These are phyloP conservation scores for Drosophila kurseongensis DNA, from an alignment of 1,140 invertebrate species.

Conservation along the genomic window DNA sequence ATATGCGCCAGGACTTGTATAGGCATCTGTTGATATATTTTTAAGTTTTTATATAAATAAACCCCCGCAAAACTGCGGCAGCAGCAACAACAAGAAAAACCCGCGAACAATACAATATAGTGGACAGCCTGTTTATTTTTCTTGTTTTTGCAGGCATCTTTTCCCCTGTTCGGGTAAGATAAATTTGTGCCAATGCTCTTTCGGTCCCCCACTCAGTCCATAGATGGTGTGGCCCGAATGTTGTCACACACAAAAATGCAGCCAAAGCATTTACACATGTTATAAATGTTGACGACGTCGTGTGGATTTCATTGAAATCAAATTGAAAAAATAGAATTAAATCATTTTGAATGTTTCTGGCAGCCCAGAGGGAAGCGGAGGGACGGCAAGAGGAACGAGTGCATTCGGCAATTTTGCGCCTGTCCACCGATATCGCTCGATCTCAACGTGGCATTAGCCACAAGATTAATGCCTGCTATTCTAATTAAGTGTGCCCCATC, in stretches of 20 bases:
- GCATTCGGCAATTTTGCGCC: slow-evolving; percentile 70
- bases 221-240: slow-evolving; percentile 74
- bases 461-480: slow-evolving; percentile 69
- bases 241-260: slow-evolving; percentile 48
- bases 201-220: slow-evolving; percentile 65
- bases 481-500: slow-evolving; percentile 64
- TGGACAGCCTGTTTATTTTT: slow-evolving; percentile 14
- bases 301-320: slow-evolving; percentile 71
- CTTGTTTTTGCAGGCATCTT: slow-evolving; percentile 29
- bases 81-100: slow-evolving; percentile 41
- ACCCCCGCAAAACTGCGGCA: slow-evolving; percentile 50
- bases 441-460: slow-evolving; percentile 76
- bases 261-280: slow-evolving; percentile 43
- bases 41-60: slow-evolving; percentile 83
- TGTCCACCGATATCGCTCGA: slow-evolving; percentile 70
- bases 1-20: slow-evolving; percentile 78
- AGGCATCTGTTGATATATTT: slow-evolving; percentile 79
- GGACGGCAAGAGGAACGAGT: slow-evolving; percentile 9
- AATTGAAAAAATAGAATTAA: slow-evolving; percentile 61
- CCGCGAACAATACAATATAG: slow-evolving; percentile 38
- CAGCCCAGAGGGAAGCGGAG: not conserved
- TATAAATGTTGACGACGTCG: slow-evolving; percentile 55
- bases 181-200: slow-evolving; percentile 64
- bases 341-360: slow-evolving; percentile 23
- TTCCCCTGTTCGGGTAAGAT: slow-evolving; percentile 35